Conservation (phyloP, 1,140 invertebrate species). For the Nasonia longicornis region DNA sequence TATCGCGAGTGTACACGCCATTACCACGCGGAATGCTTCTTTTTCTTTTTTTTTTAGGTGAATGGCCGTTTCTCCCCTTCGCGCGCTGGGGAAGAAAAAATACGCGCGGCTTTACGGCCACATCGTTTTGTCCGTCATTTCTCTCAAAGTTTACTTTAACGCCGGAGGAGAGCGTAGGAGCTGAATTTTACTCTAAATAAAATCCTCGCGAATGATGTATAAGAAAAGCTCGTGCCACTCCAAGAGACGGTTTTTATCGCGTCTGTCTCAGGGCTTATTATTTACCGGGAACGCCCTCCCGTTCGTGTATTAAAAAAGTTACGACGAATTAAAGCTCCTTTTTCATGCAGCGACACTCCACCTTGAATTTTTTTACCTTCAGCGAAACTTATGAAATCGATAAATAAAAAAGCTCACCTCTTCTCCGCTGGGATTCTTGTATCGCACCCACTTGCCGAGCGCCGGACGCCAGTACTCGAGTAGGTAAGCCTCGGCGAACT, state of each 20-base stretch:
- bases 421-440: conserved; percentile 74
- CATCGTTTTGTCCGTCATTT: conserved; percentile 35
- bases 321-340: not conserved
- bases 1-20: conserved; percentile 44
- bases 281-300: not conserved
- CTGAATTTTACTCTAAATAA: conserved; percentile 23
- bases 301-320: not conserved
- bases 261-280: not conserved
- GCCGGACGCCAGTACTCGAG: conserved; percentile 83
- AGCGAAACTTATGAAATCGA: not conserved
- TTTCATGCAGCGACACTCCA: not conserved
- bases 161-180: not conserved
- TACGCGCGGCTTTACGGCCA: conserved; percentile 14
- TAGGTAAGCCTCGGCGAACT: conserved; percentile 82
- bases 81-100: conserved; percentile 20
- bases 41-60: conserved; percentile 43
- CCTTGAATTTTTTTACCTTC: not conserved
- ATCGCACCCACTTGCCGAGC: conserved; percentile 79
- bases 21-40: conserved; percentile 47
- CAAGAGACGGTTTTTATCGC: not conserved
- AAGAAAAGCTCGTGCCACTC: not conserved
- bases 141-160: conserved; percentile 18
- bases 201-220: not conserved
- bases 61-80: conserved; percentile 31
- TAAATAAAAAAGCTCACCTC: conserved; percentile 71